Percentiles rank a stretch among this genome's conserved stretches.
These are phyloP conservation scores for Tiliqua scincoides DNA, from an alignment of 2,113 vertebrate species.

Conservation along the genomic window DNA sequence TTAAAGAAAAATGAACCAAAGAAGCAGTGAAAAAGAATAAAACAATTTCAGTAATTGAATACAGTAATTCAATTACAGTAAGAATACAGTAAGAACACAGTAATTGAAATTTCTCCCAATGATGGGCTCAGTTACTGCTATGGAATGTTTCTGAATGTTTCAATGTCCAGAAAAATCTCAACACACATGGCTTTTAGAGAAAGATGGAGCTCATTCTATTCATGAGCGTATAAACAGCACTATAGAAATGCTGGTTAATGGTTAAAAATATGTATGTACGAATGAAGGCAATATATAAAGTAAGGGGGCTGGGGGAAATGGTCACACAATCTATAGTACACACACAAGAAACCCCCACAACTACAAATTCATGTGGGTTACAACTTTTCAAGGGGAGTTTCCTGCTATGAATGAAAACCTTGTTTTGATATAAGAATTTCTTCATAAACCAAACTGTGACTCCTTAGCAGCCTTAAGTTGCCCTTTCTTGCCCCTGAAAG, in stretches of 20 bases:
- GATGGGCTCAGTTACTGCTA: not conserved
- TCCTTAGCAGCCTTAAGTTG: too few species aligned
- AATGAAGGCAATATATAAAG: too few species aligned
- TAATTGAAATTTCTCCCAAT: too few species aligned
- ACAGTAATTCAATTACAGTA: too few species aligned
- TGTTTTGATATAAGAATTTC: not conserved
- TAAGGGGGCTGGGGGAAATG: not conserved
- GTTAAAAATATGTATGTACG: not conserved
- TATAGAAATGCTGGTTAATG: too few species aligned
- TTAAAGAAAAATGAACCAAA: slow-evolving; percentile 58
- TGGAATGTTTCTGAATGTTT: not conserved
- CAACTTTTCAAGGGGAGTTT: not conserved
- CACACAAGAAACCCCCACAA: not conserved
- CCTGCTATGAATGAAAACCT: not conserved
- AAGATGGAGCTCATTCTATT: too few species aligned
- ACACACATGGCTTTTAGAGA: too few species aligned
- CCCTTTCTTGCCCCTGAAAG: not conserved
- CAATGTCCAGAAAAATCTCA: not conserved
- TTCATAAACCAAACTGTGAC: not conserved
- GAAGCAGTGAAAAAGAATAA: slow-evolving; percentile 47
- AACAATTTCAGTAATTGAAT: too few species aligned
- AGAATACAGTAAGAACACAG: too few species aligned
- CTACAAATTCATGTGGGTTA: not conserved
- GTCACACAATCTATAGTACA: too few species aligned
- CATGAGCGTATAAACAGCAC: too few species aligned